Evolutionary conservation across 2,113 vertebrate species (phyloP), one percentile per base, ranked within the genome.

Genomic region (Diglossa brunneiventris): DNA sequence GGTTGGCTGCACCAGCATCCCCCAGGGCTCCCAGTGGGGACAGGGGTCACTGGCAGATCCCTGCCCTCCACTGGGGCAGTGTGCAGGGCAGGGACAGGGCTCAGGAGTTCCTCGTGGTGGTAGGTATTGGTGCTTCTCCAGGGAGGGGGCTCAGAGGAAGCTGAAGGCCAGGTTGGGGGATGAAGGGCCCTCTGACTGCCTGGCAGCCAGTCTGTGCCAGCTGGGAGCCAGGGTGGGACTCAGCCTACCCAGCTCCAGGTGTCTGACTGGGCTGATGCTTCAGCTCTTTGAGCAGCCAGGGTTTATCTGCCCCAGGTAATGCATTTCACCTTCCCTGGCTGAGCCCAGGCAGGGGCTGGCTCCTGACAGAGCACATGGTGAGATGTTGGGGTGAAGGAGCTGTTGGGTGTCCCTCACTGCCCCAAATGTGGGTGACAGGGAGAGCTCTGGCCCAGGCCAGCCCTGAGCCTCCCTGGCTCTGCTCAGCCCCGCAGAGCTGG

Each of bases 361-460:
- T 69, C 62, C 75, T 49, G 53, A 3, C 13, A 58, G 79, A 33
- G 59, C 13, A 46, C 21, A 12, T 0, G 1, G 53, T 23, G 68
- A 58, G 42, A 11, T 41, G 22, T 11, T 53, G 92, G 76, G 56
- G 11, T 47, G 27, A 13, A 26, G 44, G 33, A 52, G 47, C 26
- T 88, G 21, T 31, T 0, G 4, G 33, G 3, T 67, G 17, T 20
- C 17, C 47, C 80, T 52, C 1, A 2, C 6, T 61, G 22, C 22
- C 61, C 42, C 1, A 1, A 2, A 13, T 0, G 0, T 2, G 52
- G 30, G 3, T 6, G 33, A 6, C 52, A 15, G 35, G 2, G 4
- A 37, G 63, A 88, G 64, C 59, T 44, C 26, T 64, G 88, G 33
- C 28, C 66, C 0, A 1, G 26, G 13, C 49, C 75, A 73, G 26